phyloP scores from a whole-genome alignment of 2,888 invertebrate species.

The Chydorus sphaericus region DNA sequence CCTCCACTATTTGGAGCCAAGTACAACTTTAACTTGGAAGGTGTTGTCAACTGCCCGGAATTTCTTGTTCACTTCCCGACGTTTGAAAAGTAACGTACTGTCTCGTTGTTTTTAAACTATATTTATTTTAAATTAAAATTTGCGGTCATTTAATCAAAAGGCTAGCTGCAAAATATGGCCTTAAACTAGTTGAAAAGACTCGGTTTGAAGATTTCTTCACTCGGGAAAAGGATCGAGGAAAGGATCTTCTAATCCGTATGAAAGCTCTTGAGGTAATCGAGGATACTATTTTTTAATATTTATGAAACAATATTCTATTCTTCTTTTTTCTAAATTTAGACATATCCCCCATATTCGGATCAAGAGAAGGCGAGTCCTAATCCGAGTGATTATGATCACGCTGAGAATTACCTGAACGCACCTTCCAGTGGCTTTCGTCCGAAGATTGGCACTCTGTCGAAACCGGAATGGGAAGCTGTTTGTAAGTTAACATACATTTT shows the following conservation, averaged over 20 bases:
- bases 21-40: slow-evolving; percentile 89
- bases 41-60: slow-evolving; percentile 95
- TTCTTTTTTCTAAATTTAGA: slow-evolving; percentile 27
- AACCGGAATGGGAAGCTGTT: slow-evolving; percentile 83
- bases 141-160: slow-evolving; percentile 22
- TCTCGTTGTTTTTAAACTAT: not conserved
- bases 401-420: slow-evolving; percentile 39
- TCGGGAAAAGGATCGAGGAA: slow-evolving; percentile 41
- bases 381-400: slow-evolving; percentile 58
- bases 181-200: slow-evolving; percentile 33
- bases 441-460: slow-evolving; percentile 65
- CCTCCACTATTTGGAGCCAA: slow-evolving; percentile 82
- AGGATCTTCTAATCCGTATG: slow-evolving; percentile 54
- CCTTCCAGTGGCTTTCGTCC: slow-evolving; percentile 26
- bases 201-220: slow-evolving; percentile 66
- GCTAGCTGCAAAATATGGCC: slow-evolving; percentile 34
- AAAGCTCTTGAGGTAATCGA: slow-evolving; percentile 50
- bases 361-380: not conserved
- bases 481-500: slow-evolving; percentile 43
- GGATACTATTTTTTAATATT: too few species aligned
- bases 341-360: slow-evolving; percentile 46
- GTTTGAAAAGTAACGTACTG: slow-evolving; percentile 42
- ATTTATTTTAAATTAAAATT: slow-evolving; percentile 13
- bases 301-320: not conserved
- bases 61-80: slow-evolving; percentile 89